Conservation (phyloP, 2,888 invertebrate genomes). For the Lypha dubia region DNA sequence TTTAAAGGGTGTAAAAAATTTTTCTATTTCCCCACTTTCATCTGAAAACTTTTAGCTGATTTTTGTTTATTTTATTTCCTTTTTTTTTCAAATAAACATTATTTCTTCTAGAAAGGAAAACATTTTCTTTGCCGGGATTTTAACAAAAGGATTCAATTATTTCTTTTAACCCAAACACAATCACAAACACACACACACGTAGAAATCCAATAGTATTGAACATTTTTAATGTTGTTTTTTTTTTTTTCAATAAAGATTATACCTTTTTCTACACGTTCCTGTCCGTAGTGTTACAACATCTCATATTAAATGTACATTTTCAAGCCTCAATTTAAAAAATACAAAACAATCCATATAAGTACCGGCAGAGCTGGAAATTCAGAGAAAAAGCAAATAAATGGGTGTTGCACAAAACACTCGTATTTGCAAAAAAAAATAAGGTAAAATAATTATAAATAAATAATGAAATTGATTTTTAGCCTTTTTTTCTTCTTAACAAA, state of each 20-base stretch:
- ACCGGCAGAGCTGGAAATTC: constrained; percentile 10
- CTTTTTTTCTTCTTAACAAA: background rate
- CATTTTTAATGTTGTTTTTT: background rate
- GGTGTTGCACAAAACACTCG: background rate
- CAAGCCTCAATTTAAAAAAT: constrained; percentile 38
- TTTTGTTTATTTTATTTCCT: background rate
- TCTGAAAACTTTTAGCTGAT: constrained; percentile 28
- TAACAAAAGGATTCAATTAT: constrained; percentile 63
- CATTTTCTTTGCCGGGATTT: constrained; percentile 25
- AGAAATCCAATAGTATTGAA: constrained; percentile 7
- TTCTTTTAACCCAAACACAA: constrained; percentile 1
- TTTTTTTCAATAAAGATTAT: constrained; percentile 16
- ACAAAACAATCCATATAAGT: constrained; percentile 28
- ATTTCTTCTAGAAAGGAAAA: constrained; percentile 27
- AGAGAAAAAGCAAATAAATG: background rate
- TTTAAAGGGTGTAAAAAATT: background rate
- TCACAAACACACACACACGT: too few species aligned
- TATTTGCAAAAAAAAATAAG: constrained; percentile 8
- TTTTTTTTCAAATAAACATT: constrained; percentile 5
- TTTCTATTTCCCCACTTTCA: background rate
- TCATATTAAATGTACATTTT: constrained; percentile 16
- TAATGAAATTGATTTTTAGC: background rate
- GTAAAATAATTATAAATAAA: constrained; percentile 4
- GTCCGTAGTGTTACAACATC: background rate
- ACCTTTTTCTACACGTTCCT: background rate